Evolutionary conservation across 2,113 vertebrate genomes (phyloP).

Genomic region (Channa maculata): DNA sequence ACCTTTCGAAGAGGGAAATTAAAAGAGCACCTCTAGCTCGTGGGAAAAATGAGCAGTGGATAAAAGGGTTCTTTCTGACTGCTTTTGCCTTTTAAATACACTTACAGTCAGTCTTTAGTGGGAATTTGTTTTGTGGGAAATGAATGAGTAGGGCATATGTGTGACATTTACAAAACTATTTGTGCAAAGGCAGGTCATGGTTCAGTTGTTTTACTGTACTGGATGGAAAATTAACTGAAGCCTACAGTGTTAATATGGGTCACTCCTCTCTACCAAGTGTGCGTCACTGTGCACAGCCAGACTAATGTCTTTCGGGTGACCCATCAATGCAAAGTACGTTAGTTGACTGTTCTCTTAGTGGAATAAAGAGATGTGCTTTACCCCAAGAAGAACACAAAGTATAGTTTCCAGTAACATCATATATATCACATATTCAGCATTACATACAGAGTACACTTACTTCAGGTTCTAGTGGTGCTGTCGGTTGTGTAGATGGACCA

Average conservation of each 20-base stretch:
- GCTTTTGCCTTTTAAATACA: conserved; percentile 83
- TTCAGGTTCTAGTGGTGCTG: too few relatives aligned
- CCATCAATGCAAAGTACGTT: conserved; percentile 58
- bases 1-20: conserved; percentile 83
- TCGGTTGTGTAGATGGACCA: too few relatives aligned
- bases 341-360: conserved; percentile 49
- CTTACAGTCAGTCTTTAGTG: conserved; percentile 75
- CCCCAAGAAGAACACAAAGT: not conserved
- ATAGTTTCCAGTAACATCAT: too few relatives aligned
- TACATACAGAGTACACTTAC: too few relatives aligned
- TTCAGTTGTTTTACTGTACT: conserved; percentile 74
- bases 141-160: conserved; percentile 74
- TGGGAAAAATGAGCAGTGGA: conserved; percentile 72
- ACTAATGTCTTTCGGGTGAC: conserved; percentile 54
- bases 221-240: conserved; percentile 74
- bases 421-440: too few relatives aligned
- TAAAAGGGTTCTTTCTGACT: conserved; percentile 76
- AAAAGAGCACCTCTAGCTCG: conserved; percentile 83
- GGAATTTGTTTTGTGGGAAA: conserved; percentile 80
- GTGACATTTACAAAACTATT: conserved; percentile 78
- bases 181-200: conserved; percentile 68
- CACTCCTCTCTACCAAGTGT: conserved; percentile 50
- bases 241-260: conserved; percentile 69
- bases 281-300: conserved; percentile 34
- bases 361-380: not conserved